phyloP scores from a whole-genome alignment of 2,113 vertebrate species.

The Cromileptes altivelis region DNA sequence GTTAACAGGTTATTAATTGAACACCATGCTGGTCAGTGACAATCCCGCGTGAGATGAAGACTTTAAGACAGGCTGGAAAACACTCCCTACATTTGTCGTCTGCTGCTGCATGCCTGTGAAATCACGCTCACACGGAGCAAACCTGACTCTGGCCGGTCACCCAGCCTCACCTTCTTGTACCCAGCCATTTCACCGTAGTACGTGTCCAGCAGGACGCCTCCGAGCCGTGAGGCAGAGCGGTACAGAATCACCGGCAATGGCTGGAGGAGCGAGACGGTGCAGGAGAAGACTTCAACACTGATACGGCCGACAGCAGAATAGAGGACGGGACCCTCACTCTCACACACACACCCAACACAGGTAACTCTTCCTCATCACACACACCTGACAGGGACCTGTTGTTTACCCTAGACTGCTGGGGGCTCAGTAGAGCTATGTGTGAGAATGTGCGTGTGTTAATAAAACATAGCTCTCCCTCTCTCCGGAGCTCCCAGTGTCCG shows the following conservation, averaged over 20 bases:
- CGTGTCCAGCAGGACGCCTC: conserved; percentile 73
- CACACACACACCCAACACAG: conserved; percentile 46
- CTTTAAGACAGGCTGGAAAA: not conserved
- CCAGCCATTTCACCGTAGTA: conserved; percentile 54
- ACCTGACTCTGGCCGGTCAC: conserved; percentile 48
- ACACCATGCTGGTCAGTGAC: conserved; percentile 68
- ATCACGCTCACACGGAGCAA: conserved; percentile 71
- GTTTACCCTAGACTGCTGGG: conserved; percentile 55
- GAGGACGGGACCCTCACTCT: conserved; percentile 16
- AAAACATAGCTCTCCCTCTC: conserved; percentile 78
- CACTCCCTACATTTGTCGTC: not conserved
- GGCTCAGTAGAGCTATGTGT: conserved; percentile 30
- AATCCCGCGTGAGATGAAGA: not conserved
- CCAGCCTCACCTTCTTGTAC: conserved; percentile 83
- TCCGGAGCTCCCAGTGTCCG: conserved; percentile 71
- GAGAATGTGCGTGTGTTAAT: conserved; percentile 74
- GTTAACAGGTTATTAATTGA: conserved; percentile 1
- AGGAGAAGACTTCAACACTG: conserved; percentile 63
- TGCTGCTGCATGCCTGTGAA: conserved; percentile 70
- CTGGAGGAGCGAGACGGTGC: conserved; percentile 71
- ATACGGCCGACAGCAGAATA: conserved; percentile 29
- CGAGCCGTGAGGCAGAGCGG: conserved; percentile 67
- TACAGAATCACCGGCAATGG: conserved; percentile 74
- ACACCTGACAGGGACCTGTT: conserved; percentile 65
- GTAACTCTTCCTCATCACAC: conserved; percentile 39